Percentiles rank a stretch among this genome's conserved stretches.
Conservation (phyloP, 2,797 vertebrate genomes). For the Neopelma chrysocephalum region DNA sequence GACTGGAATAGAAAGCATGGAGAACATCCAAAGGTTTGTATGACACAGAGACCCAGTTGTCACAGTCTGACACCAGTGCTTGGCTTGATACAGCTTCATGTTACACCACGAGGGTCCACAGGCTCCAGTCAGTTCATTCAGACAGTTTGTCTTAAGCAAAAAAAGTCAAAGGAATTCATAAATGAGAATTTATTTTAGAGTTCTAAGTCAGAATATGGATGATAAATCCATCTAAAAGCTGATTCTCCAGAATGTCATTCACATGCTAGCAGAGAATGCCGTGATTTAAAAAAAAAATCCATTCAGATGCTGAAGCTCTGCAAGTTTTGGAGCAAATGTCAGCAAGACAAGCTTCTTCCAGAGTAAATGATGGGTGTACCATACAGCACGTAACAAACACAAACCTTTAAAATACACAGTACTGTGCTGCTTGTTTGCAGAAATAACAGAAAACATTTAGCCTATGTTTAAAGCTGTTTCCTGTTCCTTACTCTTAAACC, state of each 20-base stretch:
- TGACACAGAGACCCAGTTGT: not conserved
- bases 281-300: not conserved
- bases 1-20: rapidly evolving
- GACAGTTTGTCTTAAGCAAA: not conserved
- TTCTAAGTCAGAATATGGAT: not conserved
- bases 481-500: not conserved
- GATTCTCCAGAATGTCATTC: not conserved
- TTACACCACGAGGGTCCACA: too few species aligned
- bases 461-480: not conserved
- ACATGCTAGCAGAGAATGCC: not conserved
- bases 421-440: not conserved
- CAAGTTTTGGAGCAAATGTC: not conserved
- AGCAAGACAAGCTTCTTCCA: not conserved
- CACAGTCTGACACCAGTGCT: not conserved
- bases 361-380: not conserved
- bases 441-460: not conserved
- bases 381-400: not conserved
- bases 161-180: not conserved
- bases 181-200: not conserved
- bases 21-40: not conserved
- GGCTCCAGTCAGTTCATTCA: not conserved
- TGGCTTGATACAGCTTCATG: not conserved
- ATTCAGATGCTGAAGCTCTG: not conserved
- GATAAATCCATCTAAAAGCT: not conserved
- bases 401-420: not conserved